Percentiles rank a stretch among this genome's conserved stretches.
phyloP scores from a whole-genome alignment of 1,140 invertebrate genomes.

The Dolichoris vasculosae region DNA sequence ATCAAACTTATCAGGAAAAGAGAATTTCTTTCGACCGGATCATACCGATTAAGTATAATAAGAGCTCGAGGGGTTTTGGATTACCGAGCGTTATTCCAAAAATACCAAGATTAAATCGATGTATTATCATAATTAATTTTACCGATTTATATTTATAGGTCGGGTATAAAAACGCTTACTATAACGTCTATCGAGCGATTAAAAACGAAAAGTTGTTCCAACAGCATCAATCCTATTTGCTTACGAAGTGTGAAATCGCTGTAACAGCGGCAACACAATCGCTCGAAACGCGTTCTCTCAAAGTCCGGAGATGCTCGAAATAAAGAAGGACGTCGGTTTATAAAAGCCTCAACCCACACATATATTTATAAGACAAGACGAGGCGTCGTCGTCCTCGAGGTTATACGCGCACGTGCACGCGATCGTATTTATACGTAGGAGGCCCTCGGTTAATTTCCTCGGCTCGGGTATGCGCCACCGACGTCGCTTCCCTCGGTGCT shows the following conservation, averaged over 20 bases:
- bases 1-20: too few species aligned
- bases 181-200: background rate
- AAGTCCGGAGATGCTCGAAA: background rate
- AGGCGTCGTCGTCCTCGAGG: background rate
- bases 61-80: background rate
- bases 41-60: background rate
- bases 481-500: slow-evolving; percentile 8
- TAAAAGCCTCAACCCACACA: background rate
- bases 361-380: slow-evolving; percentile 1
- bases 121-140: background rate
- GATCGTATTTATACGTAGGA: background rate
- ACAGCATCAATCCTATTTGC: background rate
- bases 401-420: background rate
- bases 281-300: background rate
- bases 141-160: background rate
- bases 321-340: slow-evolving; percentile 23
- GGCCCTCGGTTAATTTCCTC: slow-evolving; percentile 14
- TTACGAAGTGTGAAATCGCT: background rate
- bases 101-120: background rate
- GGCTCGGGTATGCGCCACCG: slow-evolving; percentile 18
- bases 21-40: too few species aligned
- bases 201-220: background rate
- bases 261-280: background rate
- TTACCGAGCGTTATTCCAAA: background rate
- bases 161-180: background rate